phyloP scores from a whole-genome alignment of 2,113 vertebrate species.

The Thymallus thymallus region DNA sequence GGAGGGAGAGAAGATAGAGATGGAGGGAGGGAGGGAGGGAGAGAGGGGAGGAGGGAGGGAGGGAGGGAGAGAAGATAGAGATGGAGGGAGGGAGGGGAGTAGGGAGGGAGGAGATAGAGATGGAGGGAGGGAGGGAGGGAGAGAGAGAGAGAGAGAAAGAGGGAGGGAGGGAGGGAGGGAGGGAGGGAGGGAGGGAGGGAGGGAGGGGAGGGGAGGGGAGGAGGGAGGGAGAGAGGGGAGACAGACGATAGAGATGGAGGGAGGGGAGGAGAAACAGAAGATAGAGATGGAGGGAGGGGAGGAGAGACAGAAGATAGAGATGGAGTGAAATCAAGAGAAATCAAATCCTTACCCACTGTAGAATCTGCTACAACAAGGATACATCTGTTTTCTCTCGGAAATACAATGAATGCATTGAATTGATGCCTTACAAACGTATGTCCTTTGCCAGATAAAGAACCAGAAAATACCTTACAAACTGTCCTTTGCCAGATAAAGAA shows the following conservation, averaged over 20 bases:
- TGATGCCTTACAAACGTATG: no score
- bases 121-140: conserved; percentile 2
- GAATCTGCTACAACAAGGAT: conserved; percentile 15
- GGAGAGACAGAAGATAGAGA: conserved; percentile 19
- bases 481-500: no score
- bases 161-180: not conserved
- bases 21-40: not conserved
- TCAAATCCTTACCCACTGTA: not conserved
- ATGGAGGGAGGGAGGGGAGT: conserved; percentile 13
- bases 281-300: conserved; percentile 8
- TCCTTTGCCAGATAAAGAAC: no score
- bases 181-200: conserved; percentile 4
- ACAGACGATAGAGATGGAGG: not conserved
- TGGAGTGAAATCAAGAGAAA: not conserved
- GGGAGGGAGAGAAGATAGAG: not conserved
- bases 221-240: not conserved
- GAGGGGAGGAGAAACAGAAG: not conserved
- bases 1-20: no score
- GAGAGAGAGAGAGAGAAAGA: not conserved
- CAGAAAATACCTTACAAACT: no score
- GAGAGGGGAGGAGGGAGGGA: no score
- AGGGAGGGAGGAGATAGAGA: conserved; percentile 1
- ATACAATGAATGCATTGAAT: no score
- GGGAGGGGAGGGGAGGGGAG: not conserved
- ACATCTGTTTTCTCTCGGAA: no score